Percentiles rank a stretch among this genome's conserved stretches.
These are phyloP conservation scores for Chloropsis hardwickii DNA, from an alignment of 2,113 vertebrate species.

Conservation along the genomic window DNA sequence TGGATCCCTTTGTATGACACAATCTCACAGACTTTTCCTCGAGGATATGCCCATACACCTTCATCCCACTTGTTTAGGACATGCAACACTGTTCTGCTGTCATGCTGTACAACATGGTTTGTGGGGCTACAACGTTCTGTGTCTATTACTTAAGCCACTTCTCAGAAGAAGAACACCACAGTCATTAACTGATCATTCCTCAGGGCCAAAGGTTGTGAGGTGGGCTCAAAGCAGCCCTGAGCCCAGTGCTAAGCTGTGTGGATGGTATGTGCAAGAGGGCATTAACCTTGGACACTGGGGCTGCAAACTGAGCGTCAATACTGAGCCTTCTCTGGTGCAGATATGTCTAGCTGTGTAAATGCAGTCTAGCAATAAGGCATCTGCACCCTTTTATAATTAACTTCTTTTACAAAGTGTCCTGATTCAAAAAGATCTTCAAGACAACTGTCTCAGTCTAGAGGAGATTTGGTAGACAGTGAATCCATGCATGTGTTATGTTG, in stretches of 20 bases:
- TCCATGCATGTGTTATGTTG: not conserved
- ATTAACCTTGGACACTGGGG: not conserved
- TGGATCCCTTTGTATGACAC: not conserved
- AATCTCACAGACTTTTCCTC: not conserved
- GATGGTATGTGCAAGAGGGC: rapidly evolving
- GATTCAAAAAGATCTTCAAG: not conserved
- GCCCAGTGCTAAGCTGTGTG: not conserved
- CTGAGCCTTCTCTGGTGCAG: not conserved
- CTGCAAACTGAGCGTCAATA: not conserved
- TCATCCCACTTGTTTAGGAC: not conserved
- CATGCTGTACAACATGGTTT: not conserved
- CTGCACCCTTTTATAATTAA: not conserved
- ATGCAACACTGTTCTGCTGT: not conserved
- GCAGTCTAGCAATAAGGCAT: not conserved
- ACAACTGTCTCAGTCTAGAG: not conserved
- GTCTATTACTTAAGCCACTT: not conserved
- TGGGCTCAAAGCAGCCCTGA: not conserved
- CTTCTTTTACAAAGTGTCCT: not conserved
- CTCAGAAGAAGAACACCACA: not conserved
- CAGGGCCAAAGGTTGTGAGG: rapidly evolving
- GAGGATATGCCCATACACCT: not conserved
- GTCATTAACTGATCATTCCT: not conserved
- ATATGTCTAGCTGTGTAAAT: not conserved
- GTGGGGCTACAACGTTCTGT: not conserved
- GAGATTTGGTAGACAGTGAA: not conserved